A percentile compares a stretch with the other conserved stretches of the same genome.
phyloP scores from a whole-genome alignment of 2,888 invertebrate species.

The Oscheius sp. region DNA sequence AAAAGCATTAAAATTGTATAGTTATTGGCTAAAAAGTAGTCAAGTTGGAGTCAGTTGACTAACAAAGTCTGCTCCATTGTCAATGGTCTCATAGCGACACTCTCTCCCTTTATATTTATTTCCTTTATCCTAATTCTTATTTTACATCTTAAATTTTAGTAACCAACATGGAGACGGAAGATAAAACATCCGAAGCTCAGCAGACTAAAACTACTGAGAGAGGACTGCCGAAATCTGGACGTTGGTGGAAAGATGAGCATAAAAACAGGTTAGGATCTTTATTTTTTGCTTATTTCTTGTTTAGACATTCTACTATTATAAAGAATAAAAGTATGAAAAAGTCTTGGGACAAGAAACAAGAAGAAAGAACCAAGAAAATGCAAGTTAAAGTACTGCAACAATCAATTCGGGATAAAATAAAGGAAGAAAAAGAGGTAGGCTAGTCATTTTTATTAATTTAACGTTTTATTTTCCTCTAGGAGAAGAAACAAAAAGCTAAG shows the following conservation, averaged over 20 bases:
- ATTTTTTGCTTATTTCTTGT: neutral
- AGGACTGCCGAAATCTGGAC: conserved; percentile 29
- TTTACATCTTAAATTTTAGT: neutral
- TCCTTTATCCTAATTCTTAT: neutral
- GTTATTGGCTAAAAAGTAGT: neutral
- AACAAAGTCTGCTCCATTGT: neutral
- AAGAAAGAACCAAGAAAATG: conserved; percentile 47
- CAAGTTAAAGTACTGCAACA: conserved; percentile 48
- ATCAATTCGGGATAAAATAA: conserved; percentile 39
- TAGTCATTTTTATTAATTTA: neutral
- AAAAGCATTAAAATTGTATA: no score
- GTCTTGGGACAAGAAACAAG: conserved; percentile 63
- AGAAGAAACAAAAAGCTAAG: conserved; percentile 50
- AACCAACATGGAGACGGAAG: neutral
- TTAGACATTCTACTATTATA: conserved; percentile 49
- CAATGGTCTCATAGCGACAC: neutral
- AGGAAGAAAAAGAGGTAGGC: conserved; percentile 17
- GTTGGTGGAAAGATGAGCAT: conserved; percentile 34
- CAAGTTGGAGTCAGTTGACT: neutral
- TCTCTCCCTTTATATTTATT: neutral
- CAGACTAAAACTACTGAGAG: neutral
- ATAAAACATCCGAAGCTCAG: neutral
- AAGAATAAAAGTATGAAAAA: conserved; percentile 51
- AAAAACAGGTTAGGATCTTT: conserved; percentile 20
- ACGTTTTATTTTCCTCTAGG: conserved; percentile 25